Percentiles rank a stretch among this genome's conserved stretches.
Evolutionary conservation across 1,140 invertebrate species (phyloP).

Genomic region (Drosophila neocordata): DNA sequence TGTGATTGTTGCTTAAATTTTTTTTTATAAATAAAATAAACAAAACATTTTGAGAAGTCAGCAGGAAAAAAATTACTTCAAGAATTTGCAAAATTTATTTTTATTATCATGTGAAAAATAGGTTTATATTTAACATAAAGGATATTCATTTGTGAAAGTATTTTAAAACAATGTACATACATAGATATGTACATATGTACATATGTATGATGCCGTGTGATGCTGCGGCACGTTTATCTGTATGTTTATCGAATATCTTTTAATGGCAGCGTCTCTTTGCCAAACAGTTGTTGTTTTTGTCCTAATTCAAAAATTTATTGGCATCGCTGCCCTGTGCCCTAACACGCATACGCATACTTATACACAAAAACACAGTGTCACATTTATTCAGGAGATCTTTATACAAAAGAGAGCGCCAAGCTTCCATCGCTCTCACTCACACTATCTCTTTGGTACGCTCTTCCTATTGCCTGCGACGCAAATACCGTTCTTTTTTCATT

Average conservation of each 20-base stretch:
- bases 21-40: background rate
- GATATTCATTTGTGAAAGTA: too few species aligned
- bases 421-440: constrained; percentile 34
- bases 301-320: background rate
- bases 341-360: constrained; percentile 27
- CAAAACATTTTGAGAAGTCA: background rate
- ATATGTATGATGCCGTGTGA: too few species aligned
- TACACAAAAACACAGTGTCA: constrained; percentile 2
- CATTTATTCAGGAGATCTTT: constrained; percentile 14
- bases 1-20: constrained; percentile 7
- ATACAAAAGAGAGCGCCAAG: constrained; percentile 33
- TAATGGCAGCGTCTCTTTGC: background rate
- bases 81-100: background rate
- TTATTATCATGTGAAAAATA: background rate
- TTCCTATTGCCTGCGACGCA: constrained; percentile 64
- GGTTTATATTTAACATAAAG: background rate
- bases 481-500: constrained; percentile 72
- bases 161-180: too few species aligned
- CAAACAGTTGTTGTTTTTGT: constrained; percentile 1
- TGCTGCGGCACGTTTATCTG: background rate
- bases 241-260: background rate
- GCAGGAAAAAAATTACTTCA: background rate
- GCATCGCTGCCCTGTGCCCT: constrained; percentile 36
- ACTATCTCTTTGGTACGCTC: constrained; percentile 15
- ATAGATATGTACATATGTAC: too few species aligned